A percentile compares a stretch with the other conserved stretches of the same genome.
phyloP scores from a whole-genome alignment of 2,888 invertebrate species.

The Chrysotoxum bicinctum region DNA sequence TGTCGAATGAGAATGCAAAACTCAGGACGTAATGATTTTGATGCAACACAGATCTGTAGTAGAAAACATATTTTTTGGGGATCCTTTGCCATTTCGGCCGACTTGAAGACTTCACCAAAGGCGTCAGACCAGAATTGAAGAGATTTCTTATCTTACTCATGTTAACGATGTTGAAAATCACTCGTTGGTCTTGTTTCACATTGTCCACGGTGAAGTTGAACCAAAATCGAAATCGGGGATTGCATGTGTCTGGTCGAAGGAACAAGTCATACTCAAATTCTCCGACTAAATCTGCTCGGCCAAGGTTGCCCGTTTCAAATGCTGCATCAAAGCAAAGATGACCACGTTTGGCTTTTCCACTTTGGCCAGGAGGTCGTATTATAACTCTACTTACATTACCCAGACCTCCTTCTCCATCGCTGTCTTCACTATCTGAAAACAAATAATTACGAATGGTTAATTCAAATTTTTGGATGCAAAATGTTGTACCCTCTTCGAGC shows the following conservation, averaged over 20 bases:
- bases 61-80: conserved; percentile 92
- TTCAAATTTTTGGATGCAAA: neutral
- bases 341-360: conserved; percentile 97
- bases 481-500: conserved; percentile 82
- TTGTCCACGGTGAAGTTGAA: conserved; percentile 99
- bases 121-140: conserved; percentile 95
- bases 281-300: conserved; percentile 95
- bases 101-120: conserved; percentile 94
- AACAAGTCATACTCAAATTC: conserved; percentile 98
- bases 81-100: conserved; percentile 95
- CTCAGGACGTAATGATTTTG: conserved; percentile 95
- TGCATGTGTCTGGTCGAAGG: conserved; percentile 97
- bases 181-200: conserved; percentile 95
- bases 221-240: conserved; percentile 96
- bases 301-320: conserved; percentile 97
- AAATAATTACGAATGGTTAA: neutral
- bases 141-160: conserved; percentile 95
- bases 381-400: conserved; percentile 95
- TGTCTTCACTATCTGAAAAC: conserved; percentile 91
- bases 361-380: conserved; percentile 94
- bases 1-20: conserved; percentile 96
- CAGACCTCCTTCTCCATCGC: conserved; percentile 95
- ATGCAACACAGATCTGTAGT: conserved; percentile 94
- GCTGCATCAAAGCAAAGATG: conserved; percentile 98
- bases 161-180: conserved; percentile 98